Conservation (phyloP, 2,888 invertebrate genomes). For the Hoplodrina ambigua region DNA sequence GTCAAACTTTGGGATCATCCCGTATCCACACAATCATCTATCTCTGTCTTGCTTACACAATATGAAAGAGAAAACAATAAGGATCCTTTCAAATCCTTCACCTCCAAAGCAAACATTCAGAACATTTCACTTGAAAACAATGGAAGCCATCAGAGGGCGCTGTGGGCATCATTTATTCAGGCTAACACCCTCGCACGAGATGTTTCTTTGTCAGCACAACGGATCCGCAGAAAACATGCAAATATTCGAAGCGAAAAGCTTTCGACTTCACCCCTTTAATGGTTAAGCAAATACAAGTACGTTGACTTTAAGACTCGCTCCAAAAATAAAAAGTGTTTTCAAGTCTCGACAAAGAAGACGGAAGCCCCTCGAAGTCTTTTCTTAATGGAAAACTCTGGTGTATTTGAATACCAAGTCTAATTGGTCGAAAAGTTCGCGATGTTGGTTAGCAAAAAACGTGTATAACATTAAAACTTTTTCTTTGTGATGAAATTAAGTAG, state of each 20-base stretch:
- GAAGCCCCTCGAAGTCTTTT: slow-evolving; percentile 58
- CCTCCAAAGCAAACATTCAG: slow-evolving; percentile 63
- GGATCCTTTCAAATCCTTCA: slow-evolving; percentile 64
- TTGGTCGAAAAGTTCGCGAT: slow-evolving; percentile 67
- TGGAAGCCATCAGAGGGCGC: slow-evolving; percentile 62
- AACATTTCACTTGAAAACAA: slow-evolving; percentile 69
- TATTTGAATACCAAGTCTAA: slow-evolving; percentile 72
- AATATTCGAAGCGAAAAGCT: slow-evolving; percentile 77
- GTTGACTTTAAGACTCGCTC: slow-evolving; percentile 69
- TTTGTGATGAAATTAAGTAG: slow-evolving; percentile 61
- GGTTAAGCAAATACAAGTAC: slow-evolving; percentile 78
- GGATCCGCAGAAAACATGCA: slow-evolving; percentile 80
- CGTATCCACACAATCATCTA: slow-evolving; percentile 50
- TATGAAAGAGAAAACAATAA: slow-evolving; percentile 62
- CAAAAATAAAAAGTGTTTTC: slow-evolving; percentile 67
- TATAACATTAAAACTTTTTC: slow-evolving; percentile 65
- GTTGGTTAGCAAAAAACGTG: slow-evolving; percentile 59
- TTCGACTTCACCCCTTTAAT: slow-evolving; percentile 78
- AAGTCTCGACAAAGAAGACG: slow-evolving; percentile 60
- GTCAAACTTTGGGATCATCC: slow-evolving; percentile 58
- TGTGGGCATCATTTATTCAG: slow-evolving; percentile 69
- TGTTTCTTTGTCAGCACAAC: slow-evolving; percentile 65
- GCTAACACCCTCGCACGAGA: slow-evolving; percentile 63
- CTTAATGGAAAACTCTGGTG: slow-evolving; percentile 70
- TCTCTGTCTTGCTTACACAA: slow-evolving; percentile 52